phyloP scores from a whole-genome alignment of 2,888 invertebrate genomes.

The Agrochola circellaris region DNA sequence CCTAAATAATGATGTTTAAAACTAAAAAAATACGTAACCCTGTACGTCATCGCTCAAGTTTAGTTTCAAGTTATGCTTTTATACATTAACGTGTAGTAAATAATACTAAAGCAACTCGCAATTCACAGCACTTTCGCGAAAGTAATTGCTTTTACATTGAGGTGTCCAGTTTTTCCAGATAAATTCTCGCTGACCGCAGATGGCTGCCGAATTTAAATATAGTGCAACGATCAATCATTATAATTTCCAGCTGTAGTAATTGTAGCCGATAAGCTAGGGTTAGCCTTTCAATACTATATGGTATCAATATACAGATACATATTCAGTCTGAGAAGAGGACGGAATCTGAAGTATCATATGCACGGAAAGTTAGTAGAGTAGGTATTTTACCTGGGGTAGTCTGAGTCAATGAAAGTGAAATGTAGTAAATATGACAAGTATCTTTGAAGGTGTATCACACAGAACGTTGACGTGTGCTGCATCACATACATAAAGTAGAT shows the following conservation, averaged over 20 bases:
- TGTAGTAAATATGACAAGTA: not conserved
- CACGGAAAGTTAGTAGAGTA: not conserved
- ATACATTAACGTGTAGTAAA: not conserved
- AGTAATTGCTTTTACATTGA: not conserved
- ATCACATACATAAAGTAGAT: not conserved
- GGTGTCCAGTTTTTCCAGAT: not conserved
- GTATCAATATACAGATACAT: constrained; percentile 2
- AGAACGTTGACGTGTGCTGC: not conserved
- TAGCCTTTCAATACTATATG: not conserved
- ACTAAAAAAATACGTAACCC: no score
- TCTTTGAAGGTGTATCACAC: not conserved
- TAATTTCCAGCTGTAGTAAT: constrained; percentile 33
- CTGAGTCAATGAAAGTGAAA: not conserved
- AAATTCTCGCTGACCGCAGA: constrained; percentile 4
- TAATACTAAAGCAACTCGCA: not conserved
- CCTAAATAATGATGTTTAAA: no score
- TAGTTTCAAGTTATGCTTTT: no score
- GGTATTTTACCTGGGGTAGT: not conserved
- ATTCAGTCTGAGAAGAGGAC: not conserved
- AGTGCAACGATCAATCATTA: constrained; percentile 42
- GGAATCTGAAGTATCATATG: not conserved
- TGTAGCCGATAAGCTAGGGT: not conserved
- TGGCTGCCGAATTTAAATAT: constrained; percentile 27
- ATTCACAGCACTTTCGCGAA: not conserved
- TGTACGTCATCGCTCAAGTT: no score